Percentiles rank a stretch among this genome's conserved stretches.
Evolutionary conservation across 1,140 invertebrate genomes (phyloP).

Genomic region (Drosophila leontia): DNA sequence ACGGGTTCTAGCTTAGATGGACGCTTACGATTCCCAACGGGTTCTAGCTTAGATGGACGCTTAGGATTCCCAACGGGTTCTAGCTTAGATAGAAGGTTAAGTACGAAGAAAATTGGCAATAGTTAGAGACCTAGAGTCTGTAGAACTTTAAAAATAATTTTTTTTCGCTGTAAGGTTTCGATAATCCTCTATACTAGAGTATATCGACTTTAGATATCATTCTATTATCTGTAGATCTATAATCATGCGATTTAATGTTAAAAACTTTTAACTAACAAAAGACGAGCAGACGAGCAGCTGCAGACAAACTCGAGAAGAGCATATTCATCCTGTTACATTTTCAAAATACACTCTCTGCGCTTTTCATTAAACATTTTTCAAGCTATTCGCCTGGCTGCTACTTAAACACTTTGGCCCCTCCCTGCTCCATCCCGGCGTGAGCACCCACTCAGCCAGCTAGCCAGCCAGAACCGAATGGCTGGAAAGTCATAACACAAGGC

Average conservation of each 20-base stretch:
- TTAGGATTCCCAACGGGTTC: too few relatives aligned
- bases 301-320: neutral
- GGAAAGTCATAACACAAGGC: conserved; percentile 69
- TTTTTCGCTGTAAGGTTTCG: too few relatives aligned
- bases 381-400: conserved; percentile 48
- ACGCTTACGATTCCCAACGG: too few relatives aligned
- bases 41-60: too few relatives aligned
- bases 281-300: too few relatives aligned
- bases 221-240: neutral
- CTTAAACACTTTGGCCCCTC: conserved; percentile 52
- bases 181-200: neutral
- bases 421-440: neutral
- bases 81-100: too few relatives aligned
- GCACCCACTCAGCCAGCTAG: conserved; percentile 40
- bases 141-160: too few relatives aligned
- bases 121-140: too few relatives aligned
- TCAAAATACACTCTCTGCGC: conserved; percentile 49
- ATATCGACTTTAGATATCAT: neutral
- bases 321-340: conserved; percentile 12
- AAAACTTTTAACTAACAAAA: neutral
- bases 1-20: too few relatives aligned
- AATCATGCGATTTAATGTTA: neutral
- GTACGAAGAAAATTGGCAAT: too few relatives aligned
- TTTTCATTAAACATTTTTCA: conserved; percentile 73
- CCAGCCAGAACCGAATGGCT: conserved; percentile 50